phyloP scores from a whole-genome alignment of 2,888 invertebrate species.

The Macaria liturata region DNA sequence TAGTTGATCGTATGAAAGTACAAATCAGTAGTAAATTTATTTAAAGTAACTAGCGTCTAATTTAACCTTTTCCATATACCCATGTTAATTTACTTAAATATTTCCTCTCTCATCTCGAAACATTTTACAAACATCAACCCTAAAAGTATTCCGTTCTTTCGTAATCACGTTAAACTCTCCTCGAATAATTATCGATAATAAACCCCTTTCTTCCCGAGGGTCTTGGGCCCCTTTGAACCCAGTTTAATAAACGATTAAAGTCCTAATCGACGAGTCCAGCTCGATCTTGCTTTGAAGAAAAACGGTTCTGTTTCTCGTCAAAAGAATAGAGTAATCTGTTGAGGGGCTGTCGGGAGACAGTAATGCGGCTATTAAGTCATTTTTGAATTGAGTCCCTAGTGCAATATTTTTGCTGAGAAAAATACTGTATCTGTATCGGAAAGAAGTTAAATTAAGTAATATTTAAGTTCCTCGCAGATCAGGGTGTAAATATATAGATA shows the following conservation, averaged over 20 bases:
- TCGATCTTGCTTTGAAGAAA: constrained; percentile 28
- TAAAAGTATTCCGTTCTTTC: constrained; percentile 34
- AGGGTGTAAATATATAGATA: too few relatives aligned
- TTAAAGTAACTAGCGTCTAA: too few relatives aligned
- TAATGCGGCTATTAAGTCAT: constrained; percentile 11
- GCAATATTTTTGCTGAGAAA: too few relatives aligned
- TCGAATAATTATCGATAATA: constrained; percentile 57
- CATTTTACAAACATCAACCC: constrained; percentile 11
- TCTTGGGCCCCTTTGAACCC: constrained; percentile 47
- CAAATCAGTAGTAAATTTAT: too few relatives aligned
- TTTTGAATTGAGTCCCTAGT: not conserved
- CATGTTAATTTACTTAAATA: constrained; percentile 8
- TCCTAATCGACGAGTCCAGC: constrained; percentile 33
- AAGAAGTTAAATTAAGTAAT: too few relatives aligned
- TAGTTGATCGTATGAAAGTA: too few relatives aligned
- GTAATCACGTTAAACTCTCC: constrained; percentile 47
- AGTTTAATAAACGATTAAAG: constrained; percentile 51
- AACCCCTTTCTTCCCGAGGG: constrained; percentile 39
- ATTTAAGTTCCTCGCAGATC: too few relatives aligned
- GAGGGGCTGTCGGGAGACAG: constrained; percentile 4
- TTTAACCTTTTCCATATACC: not conserved
- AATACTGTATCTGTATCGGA: too few relatives aligned
- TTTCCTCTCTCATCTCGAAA: constrained; percentile 2
- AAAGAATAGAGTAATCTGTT: constrained; percentile 15
- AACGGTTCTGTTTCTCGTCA: constrained; percentile 11